Evolutionary conservation across 2,888 invertebrate species (phyloP), one percentile per base, ranked within the genome.

Genomic region (Tanytarsus gracilentus): DNA sequence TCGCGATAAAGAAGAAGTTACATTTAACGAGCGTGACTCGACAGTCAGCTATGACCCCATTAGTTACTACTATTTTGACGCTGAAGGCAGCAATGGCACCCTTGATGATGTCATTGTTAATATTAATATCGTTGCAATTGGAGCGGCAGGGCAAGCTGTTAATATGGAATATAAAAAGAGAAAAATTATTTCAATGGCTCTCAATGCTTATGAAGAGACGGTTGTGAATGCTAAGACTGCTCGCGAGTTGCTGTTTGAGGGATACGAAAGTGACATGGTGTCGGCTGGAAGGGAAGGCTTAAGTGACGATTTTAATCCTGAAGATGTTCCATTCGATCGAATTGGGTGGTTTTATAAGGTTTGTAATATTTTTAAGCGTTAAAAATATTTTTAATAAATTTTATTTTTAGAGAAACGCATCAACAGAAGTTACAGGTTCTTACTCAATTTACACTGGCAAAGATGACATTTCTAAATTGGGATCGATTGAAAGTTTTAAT

Each of bases 391-490:
- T 23, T 48, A 25, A 11, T 9, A 21, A 39, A 27, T 18, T 40
- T 58, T 23, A 33, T 33, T 59, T 36, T 44, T 44, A 56, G 60
- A 80, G 90, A 67, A 93, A 92, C 68, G 85, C 83, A 62, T 86
- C 87, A 0, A 72, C 79, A 1, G 76, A 76, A 0, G 84, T 83
- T 49, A 89, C 89, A 62, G 92, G 92, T 0, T 75, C 80, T 51
- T 83, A 84, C 68, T 88, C 88, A 66, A 83, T 92, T 72, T 81
- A 80, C 25, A 88, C 88, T 0, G 90, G 91, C 0, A 75, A 71
- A 1, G 71, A 75, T 9, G 77, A 81, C 56, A 79, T 85, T 1
- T 67, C 69, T 0, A 74, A 82, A 25, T 78, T 91, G 40, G 91
- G 91, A 0, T 77, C 80, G 64, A 76, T 90, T 21, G 71, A 80